Base-by-base conservation (phyloP, 2,888 invertebrate genomes). In the Eretmocerus hayati region DNA sequence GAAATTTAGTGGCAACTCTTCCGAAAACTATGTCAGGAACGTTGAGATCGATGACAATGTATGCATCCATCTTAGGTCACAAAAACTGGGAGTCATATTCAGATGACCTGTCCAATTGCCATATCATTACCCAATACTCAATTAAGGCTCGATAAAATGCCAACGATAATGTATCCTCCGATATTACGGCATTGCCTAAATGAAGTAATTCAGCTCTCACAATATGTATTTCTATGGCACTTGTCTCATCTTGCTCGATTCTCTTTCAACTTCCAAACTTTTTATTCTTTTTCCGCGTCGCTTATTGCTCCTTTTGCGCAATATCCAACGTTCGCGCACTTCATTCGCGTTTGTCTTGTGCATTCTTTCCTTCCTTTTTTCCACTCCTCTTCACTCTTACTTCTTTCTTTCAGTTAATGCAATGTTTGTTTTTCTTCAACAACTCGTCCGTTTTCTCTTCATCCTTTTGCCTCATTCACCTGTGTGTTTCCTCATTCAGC, bases 151-250 rank as follows among this genome's bases (percentile, higher is more conserved):
- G n/a, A n/a, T n/a, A n/a, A n/a, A n/a, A n/a, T n/a, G n/a, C n/a
- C n/a, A n/a, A n/a, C n/a, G n/a, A n/a, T n/a, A n/a, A n/a, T n/a
- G n/a, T n/a, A n/a, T n/a, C n/a, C n/a, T n/a, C n/a, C n/a, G n/a
- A n/a, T n/a, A 46, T 40, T 49, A 46, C 43, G 48, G 26, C 46
- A n/a, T n/a, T n/a, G 36, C 35, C 40, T 36, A 53, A 53, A 53
- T 53, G 49, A 49, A 53, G 52, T 49, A 44, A 53, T 53, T 46
- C 33, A 38, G 32, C 43, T 43, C 46, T 48, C 48, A 52, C 44
- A 45, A 48, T 52, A 52, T 48, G 52, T 52, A 48, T 48, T 52
- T 52, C 48, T 26, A 45, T 48, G 42, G 33, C 32, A 26, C 39
- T 8, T 5, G 9, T 30, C 43, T 42, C 21, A 5, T 16, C 33